Evolutionary conservation across 2,113 vertebrate genomes (phyloP), one percentile per base, ranked within the genome.

Genomic region (Corythornis cristatus): DNA sequence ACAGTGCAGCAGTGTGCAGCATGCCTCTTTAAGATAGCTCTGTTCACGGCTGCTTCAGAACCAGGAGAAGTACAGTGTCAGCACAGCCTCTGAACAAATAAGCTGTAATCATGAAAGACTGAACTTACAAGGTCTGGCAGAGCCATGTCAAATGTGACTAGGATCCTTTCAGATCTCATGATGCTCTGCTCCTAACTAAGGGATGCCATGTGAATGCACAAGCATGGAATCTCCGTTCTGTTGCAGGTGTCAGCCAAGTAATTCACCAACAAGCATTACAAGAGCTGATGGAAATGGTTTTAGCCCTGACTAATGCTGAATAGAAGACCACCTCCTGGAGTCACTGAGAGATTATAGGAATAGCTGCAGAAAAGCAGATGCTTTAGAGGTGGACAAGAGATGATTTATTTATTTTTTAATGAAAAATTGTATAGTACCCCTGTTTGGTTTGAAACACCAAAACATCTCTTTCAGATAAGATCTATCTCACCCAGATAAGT

Each of bases 81-180:
- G 61, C 65, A 68, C 26, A 84, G 74, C 81, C 70, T 79, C 89
- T 31, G 66, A 89, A n/a, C n/a, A 87, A 86, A 79, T 33, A 53
- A 68, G 4, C 23, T 45, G 23, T 45, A 68, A 61, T 50, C 87
- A 89, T 57, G 26, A 87, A 93, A 75, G 81, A 33, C 35, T 91
- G 84, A 82, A 50, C 31, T 91, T 79, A 79, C 7, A 33, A 64
- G 17, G 16, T 35, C 58, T 89, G 74, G 66, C 84, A 57, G 0
- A 50, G 35, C 18, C 46, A n/a, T 50, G 62, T 28, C 71, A 82
- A 28, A 57, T 35, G 45, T 22, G 22, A 50, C 76, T 74, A 76
- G 35, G 14, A 12, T 61, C 23, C 71, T 89, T 91, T 91, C 81
- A 75, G 35, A 40, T 78, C 53, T 87, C n/a, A 17, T 72, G 66